These are phyloP conservation scores for Nyctalus aviator DNA, from an alignment of 2,797 vertebrate genomes.

Conservation along the genomic window DNA sequence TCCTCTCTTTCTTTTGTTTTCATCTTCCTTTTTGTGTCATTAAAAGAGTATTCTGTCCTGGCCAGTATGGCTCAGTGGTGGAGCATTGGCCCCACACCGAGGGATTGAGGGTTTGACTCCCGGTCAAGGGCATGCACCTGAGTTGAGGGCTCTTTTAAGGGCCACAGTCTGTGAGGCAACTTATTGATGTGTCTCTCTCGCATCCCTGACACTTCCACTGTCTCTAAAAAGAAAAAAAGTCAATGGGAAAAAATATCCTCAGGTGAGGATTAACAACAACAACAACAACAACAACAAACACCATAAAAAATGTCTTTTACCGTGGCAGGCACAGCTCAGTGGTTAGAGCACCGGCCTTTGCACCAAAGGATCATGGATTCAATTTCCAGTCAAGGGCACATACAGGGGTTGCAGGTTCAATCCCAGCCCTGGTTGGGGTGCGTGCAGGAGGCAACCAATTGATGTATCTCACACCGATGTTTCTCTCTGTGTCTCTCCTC, in stretches of 20 bases:
- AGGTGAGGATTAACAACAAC: neutral
- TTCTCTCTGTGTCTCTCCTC: neutral
- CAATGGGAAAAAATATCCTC: neutral
- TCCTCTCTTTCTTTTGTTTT: neutral
- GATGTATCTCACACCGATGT: neutral
- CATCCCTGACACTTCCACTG: neutral
- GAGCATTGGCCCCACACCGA: neutral
- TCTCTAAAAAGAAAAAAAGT: neutral
- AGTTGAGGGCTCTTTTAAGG: neutral
- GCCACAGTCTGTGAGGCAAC: neutral
- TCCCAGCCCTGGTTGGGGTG: too few species aligned
- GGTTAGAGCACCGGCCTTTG: too few species aligned
- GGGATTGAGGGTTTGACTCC: neutral
- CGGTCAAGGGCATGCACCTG: neutral
- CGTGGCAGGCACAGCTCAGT: too few species aligned
- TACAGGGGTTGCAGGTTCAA: too few species aligned
- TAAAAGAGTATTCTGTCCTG: neutral
- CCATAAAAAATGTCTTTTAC: neutral
- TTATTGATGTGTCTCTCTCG: neutral
- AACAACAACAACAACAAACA: neutral
- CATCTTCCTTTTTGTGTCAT: conserved; percentile 41
- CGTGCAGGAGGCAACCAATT: too few species aligned
- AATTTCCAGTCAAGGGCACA: too few species aligned
- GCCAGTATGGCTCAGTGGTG: neutral
- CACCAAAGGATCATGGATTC: too few species aligned